Percentiles rank a stretch among this genome's conserved stretches.
phyloP scores from a whole-genome alignment of 2,797 vertebrate species.

The Clarias platycephalus region DNA sequence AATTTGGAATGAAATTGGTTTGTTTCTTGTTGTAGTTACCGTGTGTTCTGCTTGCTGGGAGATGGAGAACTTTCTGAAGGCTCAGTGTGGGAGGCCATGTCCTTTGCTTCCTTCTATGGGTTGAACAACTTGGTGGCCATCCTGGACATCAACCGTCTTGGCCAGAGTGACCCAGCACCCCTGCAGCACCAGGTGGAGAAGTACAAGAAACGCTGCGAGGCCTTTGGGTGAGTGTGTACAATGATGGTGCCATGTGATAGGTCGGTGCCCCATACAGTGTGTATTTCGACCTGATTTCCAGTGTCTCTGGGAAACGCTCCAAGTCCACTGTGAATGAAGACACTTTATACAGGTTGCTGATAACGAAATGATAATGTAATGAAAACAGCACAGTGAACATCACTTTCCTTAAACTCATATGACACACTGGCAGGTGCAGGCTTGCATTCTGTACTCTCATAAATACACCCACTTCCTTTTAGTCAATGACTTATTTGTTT shows the following conservation, averaged over 20 bases:
- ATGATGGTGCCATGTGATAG: background rate
- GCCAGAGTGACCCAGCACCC: slow-evolving; percentile 89
- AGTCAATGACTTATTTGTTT: background rate
- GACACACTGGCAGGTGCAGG: background rate
- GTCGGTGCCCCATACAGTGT: background rate
- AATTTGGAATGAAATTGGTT: background rate
- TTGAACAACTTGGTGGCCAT: slow-evolving; percentile 94
- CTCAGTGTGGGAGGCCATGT: slow-evolving; percentile 97
- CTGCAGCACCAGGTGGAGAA: slow-evolving; percentile 91
- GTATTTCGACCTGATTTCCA: background rate
- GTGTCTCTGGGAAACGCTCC: background rate
- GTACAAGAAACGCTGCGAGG: slow-evolving; percentile 92
- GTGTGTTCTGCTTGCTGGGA: slow-evolving; percentile 89
- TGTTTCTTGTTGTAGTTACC: slow-evolving; percentile 75
- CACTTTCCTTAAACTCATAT: background rate
- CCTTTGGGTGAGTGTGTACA: slow-evolving; percentile 81
- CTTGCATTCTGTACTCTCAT: background rate
- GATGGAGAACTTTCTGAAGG: slow-evolving; percentile 95
- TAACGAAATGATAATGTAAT: background rate
- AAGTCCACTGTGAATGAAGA: background rate
- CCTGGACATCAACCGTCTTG: slow-evolving; percentile 93
- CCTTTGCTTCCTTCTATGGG: slow-evolving; percentile 92
- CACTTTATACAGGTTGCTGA: background rate
- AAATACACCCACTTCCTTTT: background rate
- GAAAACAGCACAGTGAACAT: background rate